phyloP scores from a whole-genome alignment of 1,140 invertebrate species.

The Vanessa tameamea region DNA sequence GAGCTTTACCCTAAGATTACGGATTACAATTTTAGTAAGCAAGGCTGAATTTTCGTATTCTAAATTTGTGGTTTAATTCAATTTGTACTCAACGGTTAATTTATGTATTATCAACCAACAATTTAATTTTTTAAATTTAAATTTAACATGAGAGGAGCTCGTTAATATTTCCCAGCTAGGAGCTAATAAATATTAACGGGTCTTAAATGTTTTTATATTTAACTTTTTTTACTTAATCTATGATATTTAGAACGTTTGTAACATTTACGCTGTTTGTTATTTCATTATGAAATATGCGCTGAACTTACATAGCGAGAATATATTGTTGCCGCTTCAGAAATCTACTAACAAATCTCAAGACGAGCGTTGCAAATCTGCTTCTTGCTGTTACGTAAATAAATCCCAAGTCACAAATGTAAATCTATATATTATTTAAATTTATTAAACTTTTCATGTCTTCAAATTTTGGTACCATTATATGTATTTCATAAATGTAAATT shows the following conservation, averaged over 20 bases:
- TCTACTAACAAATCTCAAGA: conserved; percentile 47
- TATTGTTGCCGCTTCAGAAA: conserved; percentile 24
- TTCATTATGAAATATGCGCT: not conserved
- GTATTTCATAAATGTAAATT: no score
- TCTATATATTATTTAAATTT: conserved; percentile 48
- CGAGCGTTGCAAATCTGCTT: conserved; percentile 54
- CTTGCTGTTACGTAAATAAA: conserved; percentile 41
- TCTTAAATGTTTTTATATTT: not conserved
- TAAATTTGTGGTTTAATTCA: no score
- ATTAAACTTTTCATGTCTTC: no score
- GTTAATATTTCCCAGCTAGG: not conserved
- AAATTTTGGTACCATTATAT: no score
- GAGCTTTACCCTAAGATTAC: no score
- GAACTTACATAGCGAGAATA: conserved; percentile 2
- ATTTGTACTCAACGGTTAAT: no score
- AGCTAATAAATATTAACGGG: not conserved
- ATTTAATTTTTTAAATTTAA: no score
- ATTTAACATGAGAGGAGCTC: not conserved
- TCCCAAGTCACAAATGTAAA: conserved; percentile 47
- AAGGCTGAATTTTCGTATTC: no score
- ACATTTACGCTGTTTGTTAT: not conserved
- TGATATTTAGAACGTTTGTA: not conserved
- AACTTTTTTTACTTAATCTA: not conserved
- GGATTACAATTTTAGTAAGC: no score
- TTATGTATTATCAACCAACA: no score